These are phyloP conservation scores for Hormiphora californensis DNA, from an alignment of 37 sponge, comb jelly and placozoan genomes.

Conservation along the genomic window DNA sequence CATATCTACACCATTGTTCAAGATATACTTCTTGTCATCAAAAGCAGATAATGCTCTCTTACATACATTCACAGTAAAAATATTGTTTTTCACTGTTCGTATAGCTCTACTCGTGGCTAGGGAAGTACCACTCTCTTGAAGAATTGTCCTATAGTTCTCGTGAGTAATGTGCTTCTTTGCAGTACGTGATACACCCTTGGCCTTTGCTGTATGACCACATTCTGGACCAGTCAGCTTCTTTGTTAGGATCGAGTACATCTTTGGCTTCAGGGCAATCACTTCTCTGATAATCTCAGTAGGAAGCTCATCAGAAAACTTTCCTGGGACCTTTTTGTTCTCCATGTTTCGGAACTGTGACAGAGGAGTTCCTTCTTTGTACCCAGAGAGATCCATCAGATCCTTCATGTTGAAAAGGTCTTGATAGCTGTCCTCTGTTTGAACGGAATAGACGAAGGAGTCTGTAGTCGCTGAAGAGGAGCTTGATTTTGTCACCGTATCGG, in stretches of 20 bases:
- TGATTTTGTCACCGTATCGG: neutral
- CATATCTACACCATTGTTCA: neutral
- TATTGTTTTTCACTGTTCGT: neutral
- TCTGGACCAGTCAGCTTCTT: too few species aligned
- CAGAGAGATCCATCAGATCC: slow-evolving; percentile 1
- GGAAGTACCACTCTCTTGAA: neutral
- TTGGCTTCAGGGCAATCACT: slow-evolving; percentile 30
- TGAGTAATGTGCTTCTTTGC: neutral
- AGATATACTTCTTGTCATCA: neutral
- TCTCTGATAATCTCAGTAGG: slow-evolving; percentile 13
- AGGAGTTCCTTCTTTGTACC: neutral
- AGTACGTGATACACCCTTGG: neutral
- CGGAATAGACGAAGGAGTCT: neutral
- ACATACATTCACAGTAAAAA: neutral
- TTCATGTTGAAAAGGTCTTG: neutral
- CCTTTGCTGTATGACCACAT: slow-evolving; percentile 8
- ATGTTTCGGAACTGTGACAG: neutral
- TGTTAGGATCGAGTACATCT: neutral
- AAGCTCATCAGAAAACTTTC: slow-evolving; percentile 15
- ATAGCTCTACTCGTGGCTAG: neutral
- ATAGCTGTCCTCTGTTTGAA: neutral
- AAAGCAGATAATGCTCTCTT: neutral
- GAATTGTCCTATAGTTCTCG: neutral
- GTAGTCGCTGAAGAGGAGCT: slow-evolving; percentile 19
- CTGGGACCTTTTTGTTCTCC: neutral